Conservation (phyloP, 2,113 vertebrate species). For the Tragelaphus imberbis region DNA sequence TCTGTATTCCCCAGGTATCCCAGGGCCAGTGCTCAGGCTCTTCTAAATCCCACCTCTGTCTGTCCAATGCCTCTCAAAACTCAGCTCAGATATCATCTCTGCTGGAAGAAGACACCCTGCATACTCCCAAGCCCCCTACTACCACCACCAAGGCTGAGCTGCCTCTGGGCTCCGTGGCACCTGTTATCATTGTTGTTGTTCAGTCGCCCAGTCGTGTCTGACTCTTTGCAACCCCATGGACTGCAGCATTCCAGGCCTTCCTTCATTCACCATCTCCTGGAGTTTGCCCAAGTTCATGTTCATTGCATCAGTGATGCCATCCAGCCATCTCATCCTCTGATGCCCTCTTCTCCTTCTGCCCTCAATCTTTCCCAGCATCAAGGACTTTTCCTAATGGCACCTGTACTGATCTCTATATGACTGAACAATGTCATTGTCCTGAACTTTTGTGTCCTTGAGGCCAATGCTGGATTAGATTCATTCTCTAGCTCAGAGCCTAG, state of each 20-base stretch:
- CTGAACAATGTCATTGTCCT: not conserved
- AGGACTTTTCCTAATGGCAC: not conserved
- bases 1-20: not conserved
- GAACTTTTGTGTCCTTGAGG: not conserved
- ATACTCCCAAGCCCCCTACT: not conserved
- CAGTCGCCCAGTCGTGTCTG: accelerated
- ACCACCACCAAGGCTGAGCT: not conserved
- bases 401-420: not conserved
- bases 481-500: not conserved
- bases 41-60: not conserved
- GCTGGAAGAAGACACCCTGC: not conserved
- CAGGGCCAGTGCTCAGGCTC: not conserved
- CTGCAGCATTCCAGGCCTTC: not conserved
- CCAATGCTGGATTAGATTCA: not conserved
- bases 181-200: not conserved
- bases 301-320: not conserved
- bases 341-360: not conserved
- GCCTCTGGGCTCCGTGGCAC: not conserved
- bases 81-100: not conserved
- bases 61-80: not conserved
- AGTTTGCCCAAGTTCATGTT: not conserved
- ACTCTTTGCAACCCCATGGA: not conserved
- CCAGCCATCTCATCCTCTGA: not conserved
- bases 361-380: not conserved
- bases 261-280: not conserved